phyloP scores from a whole-genome alignment of 2,797 vertebrate species.

The Phyllotis vaccarum region DNA sequence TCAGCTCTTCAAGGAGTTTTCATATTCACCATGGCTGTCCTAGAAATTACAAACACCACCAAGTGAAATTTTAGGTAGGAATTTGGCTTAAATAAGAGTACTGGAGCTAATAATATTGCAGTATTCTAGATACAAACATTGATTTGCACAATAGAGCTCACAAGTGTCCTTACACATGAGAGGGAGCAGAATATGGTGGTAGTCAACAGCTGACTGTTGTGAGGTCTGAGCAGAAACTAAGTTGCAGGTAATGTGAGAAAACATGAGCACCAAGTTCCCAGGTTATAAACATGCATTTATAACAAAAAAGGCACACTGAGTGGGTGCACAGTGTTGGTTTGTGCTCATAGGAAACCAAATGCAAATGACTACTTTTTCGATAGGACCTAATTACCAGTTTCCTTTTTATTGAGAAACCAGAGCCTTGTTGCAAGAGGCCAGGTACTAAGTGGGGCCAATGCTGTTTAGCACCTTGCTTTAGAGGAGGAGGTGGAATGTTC shows the following conservation, averaged over 20 bases:
- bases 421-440: not conserved
- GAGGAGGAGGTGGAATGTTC: constrained; percentile 35
- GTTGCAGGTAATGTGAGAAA: not conserved
- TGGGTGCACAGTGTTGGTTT: not conserved
- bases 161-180: not conserved
- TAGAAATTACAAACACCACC: not conserved
- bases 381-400: not conserved
- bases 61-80: not conserved
- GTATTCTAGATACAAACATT: not conserved
- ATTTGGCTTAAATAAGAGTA: not conserved
- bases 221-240: not conserved
- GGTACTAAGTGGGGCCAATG: not conserved
- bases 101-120: not conserved
- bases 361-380: constrained; percentile 12
- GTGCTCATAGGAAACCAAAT: constrained; percentile 59
- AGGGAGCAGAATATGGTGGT: not conserved
- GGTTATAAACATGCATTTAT: not conserved
- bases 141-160: not conserved
- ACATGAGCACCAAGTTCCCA: not conserved
- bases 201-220: too few species aligned
- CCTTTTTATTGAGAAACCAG: constrained; percentile 45
- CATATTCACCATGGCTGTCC: not conserved
- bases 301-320: not conserved
- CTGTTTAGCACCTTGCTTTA: constrained; percentile 67
- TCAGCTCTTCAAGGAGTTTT: not conserved